Conservation (phyloP, 2,888 invertebrate species). For the Drosophila nigricruria region DNA sequence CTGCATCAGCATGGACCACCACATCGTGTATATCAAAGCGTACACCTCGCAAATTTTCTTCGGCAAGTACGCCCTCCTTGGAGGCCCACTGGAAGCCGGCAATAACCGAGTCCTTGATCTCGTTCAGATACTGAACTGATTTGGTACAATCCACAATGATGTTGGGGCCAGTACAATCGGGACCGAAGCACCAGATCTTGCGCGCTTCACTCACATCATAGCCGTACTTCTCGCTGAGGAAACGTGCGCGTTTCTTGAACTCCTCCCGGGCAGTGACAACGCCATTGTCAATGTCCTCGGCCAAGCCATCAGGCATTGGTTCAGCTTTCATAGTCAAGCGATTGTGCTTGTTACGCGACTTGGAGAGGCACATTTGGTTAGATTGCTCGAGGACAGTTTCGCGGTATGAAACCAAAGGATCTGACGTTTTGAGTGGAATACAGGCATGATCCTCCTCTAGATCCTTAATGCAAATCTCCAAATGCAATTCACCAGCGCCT, state of each 20-base stretch:
- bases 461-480: slow-evolving; percentile 99
- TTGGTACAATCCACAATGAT: slow-evolving; percentile 99
- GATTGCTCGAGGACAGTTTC: slow-evolving; percentile 98
- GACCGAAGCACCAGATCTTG: slow-evolving; percentile 99
- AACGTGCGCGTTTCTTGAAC: slow-evolving; percentile 97
- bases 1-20: slow-evolving; percentile 99
- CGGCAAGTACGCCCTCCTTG: slow-evolving; percentile 99
- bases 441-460: slow-evolving; percentile 99
- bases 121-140: slow-evolving; percentile 99
- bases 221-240: slow-evolving; percentile 97
- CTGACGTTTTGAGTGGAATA: slow-evolving; percentile 99
- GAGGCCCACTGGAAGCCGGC: slow-evolving; percentile 99
- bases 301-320: slow-evolving; percentile 98
- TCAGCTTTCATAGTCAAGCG: slow-evolving; percentile 97
- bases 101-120: slow-evolving; percentile 99
- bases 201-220: slow-evolving; percentile 99
- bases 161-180: slow-evolving; percentile 99
- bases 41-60: slow-evolving; percentile 98
- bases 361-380: slow-evolving; percentile 97
- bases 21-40: slow-evolving; percentile 99
- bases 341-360: slow-evolving; percentile 99
- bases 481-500: slow-evolving; percentile 99
- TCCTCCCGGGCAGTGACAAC: slow-evolving; percentile 98
- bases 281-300: slow-evolving; percentile 98
- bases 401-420: slow-evolving; percentile 99